These are phyloP conservation scores for Agonopterix arenella DNA, from an alignment of 2,888 invertebrate genomes.

Conservation along the genomic window DNA sequence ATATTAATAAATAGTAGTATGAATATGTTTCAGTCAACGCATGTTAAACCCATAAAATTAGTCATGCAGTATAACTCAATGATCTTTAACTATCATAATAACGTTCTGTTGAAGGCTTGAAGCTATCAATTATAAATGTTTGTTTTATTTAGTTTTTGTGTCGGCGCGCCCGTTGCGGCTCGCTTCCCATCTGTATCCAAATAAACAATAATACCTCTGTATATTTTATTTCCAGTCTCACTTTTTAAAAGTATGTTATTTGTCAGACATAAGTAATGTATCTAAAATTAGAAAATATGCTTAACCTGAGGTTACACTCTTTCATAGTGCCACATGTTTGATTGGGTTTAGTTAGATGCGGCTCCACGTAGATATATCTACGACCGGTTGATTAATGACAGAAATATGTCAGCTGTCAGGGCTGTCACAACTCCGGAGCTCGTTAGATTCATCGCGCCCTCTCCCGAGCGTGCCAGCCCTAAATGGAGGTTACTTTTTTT, in stretches of 20 bases:
- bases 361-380: conserved; percentile 47
- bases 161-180: conserved; percentile 2
- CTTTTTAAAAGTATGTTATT: conserved; percentile 1
- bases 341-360: conserved; percentile 28
- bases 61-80: conserved; percentile 12
- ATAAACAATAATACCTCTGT: conserved; percentile 8
- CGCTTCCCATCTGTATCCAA: conserved; percentile 8
- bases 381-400: conserved; percentile 65
- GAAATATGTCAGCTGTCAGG: conserved; percentile 71
- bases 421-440: conserved; percentile 69
- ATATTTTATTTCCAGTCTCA: conserved; percentile 8
- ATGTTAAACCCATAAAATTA: conserved; percentile 1
- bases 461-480: conserved; percentile 48
- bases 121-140: conserved; percentile 26
- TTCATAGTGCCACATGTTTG: conserved; percentile 10
- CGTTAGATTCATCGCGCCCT: conserved; percentile 66
- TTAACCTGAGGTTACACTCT: conserved; percentile 1
- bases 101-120: conserved; percentile 15
- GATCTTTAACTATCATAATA: conserved; percentile 17
- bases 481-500: conserved; percentile 61
- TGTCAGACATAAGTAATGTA: conserved; percentile 6
- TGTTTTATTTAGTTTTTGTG: conserved; percentile 26
- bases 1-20: too few species aligned
- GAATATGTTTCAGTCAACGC: too few species aligned
- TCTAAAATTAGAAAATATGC: conserved; percentile 9